Evolutionary conservation across 2,797 vertebrate genomes (phyloP), one percentile per base, ranked within the genome.

Genomic region (Parauchenoglanis ngamensis): DNA sequence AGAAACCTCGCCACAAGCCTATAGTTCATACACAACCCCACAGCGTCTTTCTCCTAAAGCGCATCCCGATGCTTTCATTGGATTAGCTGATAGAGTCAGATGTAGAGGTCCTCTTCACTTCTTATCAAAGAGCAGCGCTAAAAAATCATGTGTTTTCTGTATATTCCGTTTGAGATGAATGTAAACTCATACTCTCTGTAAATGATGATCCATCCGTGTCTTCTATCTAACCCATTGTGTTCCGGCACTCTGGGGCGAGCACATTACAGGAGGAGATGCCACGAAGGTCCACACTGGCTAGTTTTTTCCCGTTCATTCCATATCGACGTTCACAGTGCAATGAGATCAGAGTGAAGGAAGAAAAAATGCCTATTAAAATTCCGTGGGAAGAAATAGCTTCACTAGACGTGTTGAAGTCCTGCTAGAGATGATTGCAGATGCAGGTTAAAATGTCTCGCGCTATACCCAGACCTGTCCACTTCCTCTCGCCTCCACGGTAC

Each of bases 211-310:
- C 86, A 86, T 73, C 85, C 87, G 68, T 46, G 25, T 52, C 70
- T 76, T 75, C 21, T 84, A n/a, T 67, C 87, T 84, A 88, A 86
- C 85, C 87, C 88, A 90, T 86, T 89, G 91, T 91, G 90, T 90
- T 85, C 87, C 85, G 67, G 68, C 92, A 92, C 83, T 88, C 89
- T 77, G 73, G 11, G 46, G 35, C 40, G 59, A 54, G 28, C 61
- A 72, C 75, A 35, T 75, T 91, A 92, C 85, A 89, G 76, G 86
- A 85, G 85, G 80, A 68, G 67, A 87, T 65, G 88, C 79, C 17
- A 86, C 63, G 75, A 89, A 90, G 90, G 90, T 92, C 93, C 93
- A 93, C 89, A 85, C 92, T 31, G 44, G 81, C 13, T 76, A 88
- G 79, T 86, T 88, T 82, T 40, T 85, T 59, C 88, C 61, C 59